Percentiles rank a stretch among this genome's conserved stretches.
These are phyloP conservation scores for Aurelia sp. DNA, from an alignment of 30 jellyfish, hydroid and myxozoan species.

Conservation along the genomic window DNA sequence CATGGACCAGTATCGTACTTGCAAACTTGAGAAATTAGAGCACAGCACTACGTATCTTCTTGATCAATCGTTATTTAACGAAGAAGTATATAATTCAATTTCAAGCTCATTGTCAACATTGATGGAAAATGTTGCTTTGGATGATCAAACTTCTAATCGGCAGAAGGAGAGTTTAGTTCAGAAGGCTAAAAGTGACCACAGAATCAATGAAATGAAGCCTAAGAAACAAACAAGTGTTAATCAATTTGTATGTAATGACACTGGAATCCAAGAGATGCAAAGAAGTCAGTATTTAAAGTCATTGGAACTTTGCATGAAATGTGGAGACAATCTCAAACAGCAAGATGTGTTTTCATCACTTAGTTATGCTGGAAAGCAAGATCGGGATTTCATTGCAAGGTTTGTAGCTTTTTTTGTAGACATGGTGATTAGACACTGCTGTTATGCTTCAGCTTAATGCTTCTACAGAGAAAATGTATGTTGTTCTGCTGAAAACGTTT, in stretches of 20 bases:
- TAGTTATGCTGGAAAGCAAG: not conserved
- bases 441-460: too few relatives aligned
- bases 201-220: conserved; percentile 14
- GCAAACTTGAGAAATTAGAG: conserved; percentile 37
- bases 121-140: conserved; percentile 13
- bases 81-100: conserved; percentile 14
- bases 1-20: conserved; percentile 25
- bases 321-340: conserved; percentile 54
- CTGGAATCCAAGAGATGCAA: conserved; percentile 7
- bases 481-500: too few relatives aligned
- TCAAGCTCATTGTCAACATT: conserved; percentile 34
- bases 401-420: not conserved
- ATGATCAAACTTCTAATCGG: not conserved
- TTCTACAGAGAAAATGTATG: too few relatives aligned
- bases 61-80: conserved; percentile 38
- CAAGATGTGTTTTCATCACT: conserved; percentile 13
- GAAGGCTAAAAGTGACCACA: not conserved
- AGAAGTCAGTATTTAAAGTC: conserved; percentile 51
- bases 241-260: not conserved
- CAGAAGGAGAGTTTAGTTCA: not conserved
- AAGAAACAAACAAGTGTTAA: not conserved
- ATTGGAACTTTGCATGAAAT: conserved; percentile 60
- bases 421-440: too few relatives aligned
- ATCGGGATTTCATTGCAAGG: not conserved
- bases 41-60: conserved; percentile 6